Conservation (phyloP, 1,140 invertebrate species). For the Cheumatopsyche charites region DNA sequence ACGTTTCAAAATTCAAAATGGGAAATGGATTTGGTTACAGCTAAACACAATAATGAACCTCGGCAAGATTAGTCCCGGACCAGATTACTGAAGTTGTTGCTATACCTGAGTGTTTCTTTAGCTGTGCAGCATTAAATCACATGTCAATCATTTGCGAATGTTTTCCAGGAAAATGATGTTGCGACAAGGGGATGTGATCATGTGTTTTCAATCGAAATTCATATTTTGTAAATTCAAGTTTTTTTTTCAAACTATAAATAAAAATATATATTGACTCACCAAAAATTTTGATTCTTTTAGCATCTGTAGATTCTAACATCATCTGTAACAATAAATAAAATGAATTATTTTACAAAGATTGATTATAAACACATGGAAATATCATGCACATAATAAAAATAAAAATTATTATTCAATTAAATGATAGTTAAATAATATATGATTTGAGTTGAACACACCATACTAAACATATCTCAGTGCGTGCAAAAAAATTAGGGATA, state of each 20-base stretch:
- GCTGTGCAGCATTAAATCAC: constrained; percentile 43
- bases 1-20: background rate
- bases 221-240: too few species aligned
- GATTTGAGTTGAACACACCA: constrained; percentile 7
- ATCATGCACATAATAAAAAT: too few species aligned
- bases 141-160: constrained; percentile 46
- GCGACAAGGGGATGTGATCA: background rate
- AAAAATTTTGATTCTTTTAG: too few species aligned
- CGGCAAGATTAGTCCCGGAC: constrained; percentile 31
- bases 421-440: too few species aligned
- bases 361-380: background rate
- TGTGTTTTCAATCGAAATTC: background rate
- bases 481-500: constrained; percentile 40
- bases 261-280: too few species aligned
- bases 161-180: constrained; percentile 38
- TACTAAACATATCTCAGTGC: constrained; percentile 36
- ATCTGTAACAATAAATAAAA: constrained; percentile 13
- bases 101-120: constrained; percentile 29
- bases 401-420: too few species aligned
- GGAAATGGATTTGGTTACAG: background rate
- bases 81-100: constrained; percentile 18
- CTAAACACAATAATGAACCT: constrained; percentile 30
- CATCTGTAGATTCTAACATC: too few species aligned
- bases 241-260: background rate
- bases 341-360: background rate